Evolutionary conservation across 2,888 invertebrate species (phyloP).

Genomic region (Acanthococcus lagerstroemiae): DNA sequence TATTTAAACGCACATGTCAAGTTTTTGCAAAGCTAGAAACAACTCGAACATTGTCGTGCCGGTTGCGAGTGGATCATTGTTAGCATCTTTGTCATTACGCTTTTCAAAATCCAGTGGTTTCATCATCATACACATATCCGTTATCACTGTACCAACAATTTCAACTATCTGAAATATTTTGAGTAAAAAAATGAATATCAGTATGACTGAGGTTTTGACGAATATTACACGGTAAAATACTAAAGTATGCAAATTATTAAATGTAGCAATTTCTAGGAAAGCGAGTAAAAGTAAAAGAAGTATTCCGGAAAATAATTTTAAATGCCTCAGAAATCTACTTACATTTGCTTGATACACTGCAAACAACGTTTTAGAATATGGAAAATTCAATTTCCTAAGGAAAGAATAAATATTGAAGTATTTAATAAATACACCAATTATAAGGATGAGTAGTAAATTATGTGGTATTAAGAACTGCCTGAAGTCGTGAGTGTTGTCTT

Average conservation of each 20-base stretch:
- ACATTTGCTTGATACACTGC: slow-evolving; percentile 52
- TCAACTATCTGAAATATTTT: slow-evolving; percentile 47
- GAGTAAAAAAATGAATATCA: no score
- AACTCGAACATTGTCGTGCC: slow-evolving; percentile 86
- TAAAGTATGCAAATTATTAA: no score
- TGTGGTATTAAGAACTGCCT: no score
- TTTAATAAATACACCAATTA: no score
- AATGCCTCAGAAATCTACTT: slow-evolving; percentile 3
- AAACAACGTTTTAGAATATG: slow-evolving; percentile 63
- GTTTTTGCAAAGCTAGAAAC: slow-evolving; percentile 81
- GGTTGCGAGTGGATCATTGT: slow-evolving; percentile 60
- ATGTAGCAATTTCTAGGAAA: no score
- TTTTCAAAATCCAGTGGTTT: slow-evolving; percentile 54
- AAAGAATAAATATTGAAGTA: slow-evolving; percentile 7
- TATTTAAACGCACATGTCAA: slow-evolving; percentile 57
- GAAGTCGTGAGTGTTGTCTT: no score
- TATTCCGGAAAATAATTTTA: no score
- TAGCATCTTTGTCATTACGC: slow-evolving; percentile 46
- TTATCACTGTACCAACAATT: slow-evolving; percentile 59
- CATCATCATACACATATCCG: slow-evolving; percentile 61
- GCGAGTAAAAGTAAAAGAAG: no score
- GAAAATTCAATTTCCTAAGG: slow-evolving; percentile 56
- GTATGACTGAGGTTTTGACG: no score
- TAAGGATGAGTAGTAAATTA: no score
- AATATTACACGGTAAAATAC: no score